These are phyloP conservation scores for Orestias chungarensis DNA, from an alignment of 2,797 vertebrate species.

Conservation along the genomic window DNA sequence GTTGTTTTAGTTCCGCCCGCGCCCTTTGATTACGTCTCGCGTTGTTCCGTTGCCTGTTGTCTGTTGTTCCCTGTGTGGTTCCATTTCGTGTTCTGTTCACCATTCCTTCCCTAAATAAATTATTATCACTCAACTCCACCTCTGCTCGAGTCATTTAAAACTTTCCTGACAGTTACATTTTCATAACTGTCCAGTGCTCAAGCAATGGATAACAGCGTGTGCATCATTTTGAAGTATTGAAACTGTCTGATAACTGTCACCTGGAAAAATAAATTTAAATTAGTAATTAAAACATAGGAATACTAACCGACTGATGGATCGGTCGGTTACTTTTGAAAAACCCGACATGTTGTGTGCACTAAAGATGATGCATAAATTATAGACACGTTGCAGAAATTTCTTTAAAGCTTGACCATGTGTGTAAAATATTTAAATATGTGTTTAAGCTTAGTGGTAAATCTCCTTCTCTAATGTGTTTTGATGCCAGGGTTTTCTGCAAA, in stretches of 20 bases:
- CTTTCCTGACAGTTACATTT: neutral
- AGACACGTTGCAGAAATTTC: neutral
- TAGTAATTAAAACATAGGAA: neutral
- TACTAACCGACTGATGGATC: neutral
- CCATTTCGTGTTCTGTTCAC: no score
- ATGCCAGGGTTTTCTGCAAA: slow-evolving; percentile 6
- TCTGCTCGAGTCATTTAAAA: no score
- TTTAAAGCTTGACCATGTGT: neutral
- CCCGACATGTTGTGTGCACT: no score
- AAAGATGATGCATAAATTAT: neutral
- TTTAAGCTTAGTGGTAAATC: neutral
- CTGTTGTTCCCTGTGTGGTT: no score
- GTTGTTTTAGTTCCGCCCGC: no score
- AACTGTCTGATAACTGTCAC: neutral
- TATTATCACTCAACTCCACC: no score
- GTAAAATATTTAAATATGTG: slow-evolving; percentile 4
- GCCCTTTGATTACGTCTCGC: no score
- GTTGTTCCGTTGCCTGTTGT: no score
- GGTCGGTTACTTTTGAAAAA: neutral
- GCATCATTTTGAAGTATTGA: neutral
- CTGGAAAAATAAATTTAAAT: no score
- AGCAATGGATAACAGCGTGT: neutral
- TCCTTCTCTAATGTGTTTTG: slow-evolving; percentile 15
- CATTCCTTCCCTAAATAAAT: no score
- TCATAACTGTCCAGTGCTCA: neutral